Evolutionary conservation across 2,113 vertebrate species (phyloP).

Genomic region (Rhea pennata): DNA sequence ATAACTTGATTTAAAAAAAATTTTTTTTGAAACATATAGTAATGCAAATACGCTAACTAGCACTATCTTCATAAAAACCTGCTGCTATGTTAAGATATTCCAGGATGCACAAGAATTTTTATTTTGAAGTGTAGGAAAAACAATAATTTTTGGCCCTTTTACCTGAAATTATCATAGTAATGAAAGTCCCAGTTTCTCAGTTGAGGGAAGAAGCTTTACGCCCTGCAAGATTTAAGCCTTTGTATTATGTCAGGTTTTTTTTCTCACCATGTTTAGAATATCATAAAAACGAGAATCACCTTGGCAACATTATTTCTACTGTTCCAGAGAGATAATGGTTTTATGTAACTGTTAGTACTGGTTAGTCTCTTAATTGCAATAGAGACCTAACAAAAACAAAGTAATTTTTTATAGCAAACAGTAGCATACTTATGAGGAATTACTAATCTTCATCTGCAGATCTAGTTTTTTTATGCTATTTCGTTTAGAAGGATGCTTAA

Average conservation of each 20-base stretch:
- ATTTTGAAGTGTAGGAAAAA: not conserved
- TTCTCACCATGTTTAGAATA: constrained; percentile 30
- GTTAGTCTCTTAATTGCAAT: constrained; percentile 20
- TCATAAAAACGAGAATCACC: not conserved
- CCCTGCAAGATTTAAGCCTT: constrained; percentile 12
- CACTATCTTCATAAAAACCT: constrained; percentile 31
- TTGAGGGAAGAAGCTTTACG: not conserved
- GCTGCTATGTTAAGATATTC: constrained; percentile 9
- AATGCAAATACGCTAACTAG: constrained; percentile 36
- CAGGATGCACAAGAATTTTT: not conserved
- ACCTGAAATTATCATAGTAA: constrained; percentile 30
- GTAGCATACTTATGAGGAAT: not conserved
- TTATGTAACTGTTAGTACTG: not conserved
- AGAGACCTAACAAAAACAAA: not conserved
- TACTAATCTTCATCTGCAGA: not conserved
- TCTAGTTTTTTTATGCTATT: not conserved
- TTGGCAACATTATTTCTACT: constrained; percentile 37
- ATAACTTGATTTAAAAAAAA: not conserved
- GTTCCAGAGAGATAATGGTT: constrained; percentile 45
- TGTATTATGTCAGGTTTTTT: not conserved
- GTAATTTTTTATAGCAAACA: not conserved
- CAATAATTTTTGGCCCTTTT: not conserved
- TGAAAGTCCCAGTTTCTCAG: constrained; percentile 6
- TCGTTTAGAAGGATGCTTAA: not conserved
- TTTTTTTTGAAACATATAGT: constrained; percentile 1